These are phyloP conservation scores for Anagyrus pseudococci DNA, from an alignment of 2,888 invertebrate genomes.

Conservation along the genomic window DNA sequence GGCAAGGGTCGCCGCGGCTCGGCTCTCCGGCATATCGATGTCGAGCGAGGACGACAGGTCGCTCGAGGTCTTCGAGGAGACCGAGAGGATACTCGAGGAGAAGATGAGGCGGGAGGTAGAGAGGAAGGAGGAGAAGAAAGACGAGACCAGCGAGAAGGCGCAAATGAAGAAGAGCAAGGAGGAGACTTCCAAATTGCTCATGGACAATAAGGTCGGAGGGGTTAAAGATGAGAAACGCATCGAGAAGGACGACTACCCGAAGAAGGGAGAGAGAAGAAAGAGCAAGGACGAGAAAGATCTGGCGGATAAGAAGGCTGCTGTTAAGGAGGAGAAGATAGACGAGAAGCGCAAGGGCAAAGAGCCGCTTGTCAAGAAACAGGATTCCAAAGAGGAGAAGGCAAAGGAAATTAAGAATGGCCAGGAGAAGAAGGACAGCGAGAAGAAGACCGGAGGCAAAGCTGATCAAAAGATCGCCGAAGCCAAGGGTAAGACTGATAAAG, in stretches of 20 bases:
- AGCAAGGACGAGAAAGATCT: conserved; percentile 21
- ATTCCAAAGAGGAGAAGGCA: conserved; percentile 2
- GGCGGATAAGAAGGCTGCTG: neutral
- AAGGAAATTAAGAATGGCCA: neutral
- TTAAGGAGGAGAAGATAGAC: conserved; percentile 16
- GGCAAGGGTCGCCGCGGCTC: conserved; percentile 9
- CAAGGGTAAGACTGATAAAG: conserved; percentile 18
- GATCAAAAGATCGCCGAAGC: conserved; percentile 9
- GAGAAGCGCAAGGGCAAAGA: conserved; percentile 18
- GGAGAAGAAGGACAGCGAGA: conserved; percentile 14
- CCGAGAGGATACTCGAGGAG: conserved; percentile 27
- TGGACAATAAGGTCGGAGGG: conserved; percentile 9
- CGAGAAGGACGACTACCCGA: conserved; percentile 10
- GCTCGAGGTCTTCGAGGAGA: conserved; percentile 33
- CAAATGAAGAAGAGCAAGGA: conserved; percentile 17
- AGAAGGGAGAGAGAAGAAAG: conserved; percentile 17
- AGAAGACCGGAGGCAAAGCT: conserved; percentile 14
- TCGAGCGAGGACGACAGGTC: conserved; percentile 37
- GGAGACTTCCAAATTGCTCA: neutral
- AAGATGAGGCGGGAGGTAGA: conserved; percentile 13
- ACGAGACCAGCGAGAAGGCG: conserved; percentile 10
- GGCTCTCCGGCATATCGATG: conserved; percentile 34
- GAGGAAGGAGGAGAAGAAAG: conserved; percentile 13
- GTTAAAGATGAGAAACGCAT: conserved; percentile 17
- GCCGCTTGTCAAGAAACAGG: conserved; percentile 4